Percentiles rank a stretch among this genome's conserved stretches.
phyloP scores from a whole-genome alignment of 1,140 invertebrate genomes.

The Eciton burchellii region DNA sequence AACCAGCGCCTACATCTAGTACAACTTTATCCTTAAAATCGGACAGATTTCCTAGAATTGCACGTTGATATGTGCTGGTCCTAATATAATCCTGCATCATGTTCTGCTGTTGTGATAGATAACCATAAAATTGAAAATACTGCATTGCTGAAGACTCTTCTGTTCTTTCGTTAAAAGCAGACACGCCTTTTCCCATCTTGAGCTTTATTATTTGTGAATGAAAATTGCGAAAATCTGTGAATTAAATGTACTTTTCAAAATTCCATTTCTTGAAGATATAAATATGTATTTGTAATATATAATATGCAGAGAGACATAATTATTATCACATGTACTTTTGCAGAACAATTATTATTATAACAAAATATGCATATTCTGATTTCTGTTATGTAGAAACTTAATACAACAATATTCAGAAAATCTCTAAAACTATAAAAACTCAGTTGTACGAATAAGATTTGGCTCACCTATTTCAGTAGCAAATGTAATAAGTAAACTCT shows the following conservation, averaged over 20 bases:
- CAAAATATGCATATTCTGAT: background rate
- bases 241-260: constrained; percentile 46
- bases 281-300: background rate
- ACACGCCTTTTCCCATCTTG: constrained; percentile 91
- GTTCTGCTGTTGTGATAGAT: constrained; percentile 99
- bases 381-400: background rate
- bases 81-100: constrained; percentile 99
- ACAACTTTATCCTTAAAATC: constrained; percentile 98
- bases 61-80: constrained; percentile 99
- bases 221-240: constrained; percentile 91
- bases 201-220: constrained; percentile 92
- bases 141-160: constrained; percentile 99
- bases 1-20: constrained; percentile 98
- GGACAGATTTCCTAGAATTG: constrained; percentile 96
- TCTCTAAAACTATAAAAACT: background rate
- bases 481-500: constrained; percentile 87
- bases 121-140: constrained; percentile 99
- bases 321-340: background rate
- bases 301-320: background rate
- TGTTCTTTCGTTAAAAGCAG: constrained; percentile 97
- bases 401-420: background rate
- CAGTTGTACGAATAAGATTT: background rate
- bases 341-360: background rate
- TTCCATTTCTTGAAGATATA: too few relatives aligned
- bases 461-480: constrained; percentile 83